A percentile compares a stretch with the other conserved stretches of the same genome.
phyloP scores from a whole-genome alignment of 2,888 invertebrate species.

The Noctua comes region DNA sequence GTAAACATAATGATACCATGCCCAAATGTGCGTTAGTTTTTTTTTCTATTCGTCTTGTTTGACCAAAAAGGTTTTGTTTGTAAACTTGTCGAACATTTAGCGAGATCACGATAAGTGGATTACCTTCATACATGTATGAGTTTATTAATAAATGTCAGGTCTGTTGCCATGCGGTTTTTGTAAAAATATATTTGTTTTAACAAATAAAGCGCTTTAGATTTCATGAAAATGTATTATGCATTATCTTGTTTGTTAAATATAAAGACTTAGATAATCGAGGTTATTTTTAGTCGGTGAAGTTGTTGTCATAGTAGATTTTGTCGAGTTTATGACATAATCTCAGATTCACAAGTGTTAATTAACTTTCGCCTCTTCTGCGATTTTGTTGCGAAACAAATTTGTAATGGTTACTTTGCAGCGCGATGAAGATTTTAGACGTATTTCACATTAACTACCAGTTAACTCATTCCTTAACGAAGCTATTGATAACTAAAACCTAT shows the following conservation, averaged over 20 bases:
- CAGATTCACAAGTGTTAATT: background rate
- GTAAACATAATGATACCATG: constrained; percentile 12
- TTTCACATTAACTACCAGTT: too few relatives aligned
- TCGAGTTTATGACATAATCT: constrained; percentile 22
- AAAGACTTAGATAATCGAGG: constrained; percentile 27
- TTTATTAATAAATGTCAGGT: background rate
- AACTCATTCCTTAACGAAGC: too few relatives aligned
- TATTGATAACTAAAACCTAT: background rate
- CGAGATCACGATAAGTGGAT: constrained; percentile 17
- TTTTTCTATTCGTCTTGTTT: background rate
- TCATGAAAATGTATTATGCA: constrained; percentile 23
- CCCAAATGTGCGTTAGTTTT: constrained; percentile 6
- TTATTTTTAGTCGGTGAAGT: constrained; percentile 23
- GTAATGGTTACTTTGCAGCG: too few relatives aligned
- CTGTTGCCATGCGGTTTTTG: constrained; percentile 7
- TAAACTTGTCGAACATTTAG: constrained; percentile 26
- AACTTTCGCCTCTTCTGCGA: background rate
- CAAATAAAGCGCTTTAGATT: constrained; percentile 18
- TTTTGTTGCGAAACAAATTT: too few relatives aligned
- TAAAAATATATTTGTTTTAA: constrained; percentile 1
- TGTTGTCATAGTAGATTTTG: constrained; percentile 22
- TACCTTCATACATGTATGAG: constrained; percentile 14
- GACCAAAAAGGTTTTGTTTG: constrained; percentile 37
- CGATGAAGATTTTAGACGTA: too few relatives aligned
- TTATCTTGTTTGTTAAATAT: constrained; percentile 40